phyloP scores from a whole-genome alignment of 2,797 vertebrate species.

The Brachyalestes nurse region DNA sequence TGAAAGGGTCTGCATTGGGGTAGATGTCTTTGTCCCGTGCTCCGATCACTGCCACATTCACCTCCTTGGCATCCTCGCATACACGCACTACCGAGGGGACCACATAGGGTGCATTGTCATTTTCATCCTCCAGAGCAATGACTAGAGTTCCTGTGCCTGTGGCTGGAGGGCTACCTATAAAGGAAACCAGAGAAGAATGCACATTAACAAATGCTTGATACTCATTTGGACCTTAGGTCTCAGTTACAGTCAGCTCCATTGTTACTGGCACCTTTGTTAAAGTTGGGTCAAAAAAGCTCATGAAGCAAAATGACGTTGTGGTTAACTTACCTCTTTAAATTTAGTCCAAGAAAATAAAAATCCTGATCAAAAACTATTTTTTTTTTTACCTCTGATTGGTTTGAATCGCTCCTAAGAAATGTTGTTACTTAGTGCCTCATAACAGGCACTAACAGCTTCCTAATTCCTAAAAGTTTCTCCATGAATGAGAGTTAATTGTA shows the following conservation, averaged over 20 bases:
- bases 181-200: background rate
- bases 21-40: conserved; percentile 90
- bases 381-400: too few relatives aligned
- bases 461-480: background rate
- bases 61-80: conserved; percentile 89
- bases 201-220: background rate
- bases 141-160: conserved; percentile 92
- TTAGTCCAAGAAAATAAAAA: too few relatives aligned
- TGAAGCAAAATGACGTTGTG: too few relatives aligned
- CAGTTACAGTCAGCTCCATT: background rate
- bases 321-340: too few relatives aligned
- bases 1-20: conserved; percentile 93
- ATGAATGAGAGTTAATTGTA: background rate
- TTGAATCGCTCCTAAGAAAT: too few relatives aligned
- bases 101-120: conserved; percentile 91
- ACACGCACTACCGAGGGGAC: conserved; percentile 87
- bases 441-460: background rate
- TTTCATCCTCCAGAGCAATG: conserved; percentile 90
- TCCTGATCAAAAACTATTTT: too few relatives aligned
- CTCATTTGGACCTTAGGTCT: background rate
- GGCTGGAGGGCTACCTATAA: conserved; percentile 87
- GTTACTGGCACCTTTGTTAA: background rate
- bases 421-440: too few relatives aligned
- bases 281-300: too few relatives aligned
- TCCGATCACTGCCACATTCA: conserved; percentile 87